Evolutionary conservation across 2,888 invertebrate species (phyloP).

Genomic region (Apantesis nais): DNA sequence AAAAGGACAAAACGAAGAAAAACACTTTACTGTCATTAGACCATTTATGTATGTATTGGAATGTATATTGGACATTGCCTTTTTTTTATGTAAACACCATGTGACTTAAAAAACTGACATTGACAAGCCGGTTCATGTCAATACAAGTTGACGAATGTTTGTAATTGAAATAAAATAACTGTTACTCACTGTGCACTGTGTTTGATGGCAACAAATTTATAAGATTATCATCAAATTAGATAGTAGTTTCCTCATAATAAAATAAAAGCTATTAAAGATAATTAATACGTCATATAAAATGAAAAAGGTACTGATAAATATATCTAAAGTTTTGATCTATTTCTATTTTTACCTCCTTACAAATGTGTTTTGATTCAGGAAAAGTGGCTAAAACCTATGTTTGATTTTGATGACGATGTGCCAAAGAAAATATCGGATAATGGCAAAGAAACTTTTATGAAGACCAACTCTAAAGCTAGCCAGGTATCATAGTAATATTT

Average conservation of each 20-base stretch:
- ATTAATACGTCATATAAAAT: not conserved
- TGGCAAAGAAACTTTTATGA: conserved; percentile 13
- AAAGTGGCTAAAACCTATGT: conserved; percentile 76
- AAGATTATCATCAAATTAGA: not conserved
- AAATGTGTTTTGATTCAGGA: conserved; percentile 47
- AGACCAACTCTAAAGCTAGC: not conserved
- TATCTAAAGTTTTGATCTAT: not conserved
- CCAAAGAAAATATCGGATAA: conserved; percentile 55
- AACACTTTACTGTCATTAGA: too few relatives aligned
- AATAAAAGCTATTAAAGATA: not conserved
- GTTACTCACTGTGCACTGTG: not conserved
- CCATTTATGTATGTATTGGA: too few relatives aligned
- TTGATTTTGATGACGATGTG: conserved; percentile 69
- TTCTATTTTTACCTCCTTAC: not conserved
- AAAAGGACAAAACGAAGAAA: too few relatives aligned
- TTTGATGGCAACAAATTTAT: not conserved
- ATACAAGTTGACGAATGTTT: too few relatives aligned
- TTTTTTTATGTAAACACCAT: not conserved
- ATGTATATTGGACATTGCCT: too few relatives aligned
- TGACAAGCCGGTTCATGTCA: not conserved
- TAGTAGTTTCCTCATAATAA: not conserved
- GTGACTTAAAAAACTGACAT: not conserved
- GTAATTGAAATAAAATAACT: too few relatives aligned
- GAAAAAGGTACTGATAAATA: not conserved
- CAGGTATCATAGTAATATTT: conserved; percentile 23